Conservation (phyloP, 2,113 vertebrate species). For the Pedetes capensis region DNA sequence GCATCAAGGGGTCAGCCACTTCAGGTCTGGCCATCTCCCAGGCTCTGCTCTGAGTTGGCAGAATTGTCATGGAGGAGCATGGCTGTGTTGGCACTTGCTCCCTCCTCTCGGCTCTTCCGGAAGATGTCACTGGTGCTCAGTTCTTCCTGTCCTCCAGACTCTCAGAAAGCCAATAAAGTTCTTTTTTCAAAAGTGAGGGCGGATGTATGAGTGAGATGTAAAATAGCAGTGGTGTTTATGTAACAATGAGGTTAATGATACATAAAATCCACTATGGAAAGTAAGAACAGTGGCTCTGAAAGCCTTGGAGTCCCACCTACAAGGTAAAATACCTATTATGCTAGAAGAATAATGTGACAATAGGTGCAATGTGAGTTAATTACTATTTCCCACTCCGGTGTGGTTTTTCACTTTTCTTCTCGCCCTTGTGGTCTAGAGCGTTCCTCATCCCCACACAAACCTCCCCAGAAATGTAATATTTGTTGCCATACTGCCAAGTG, state of each 20-base stretch:
- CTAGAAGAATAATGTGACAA: not conserved
- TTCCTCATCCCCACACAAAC: constrained; percentile 22
- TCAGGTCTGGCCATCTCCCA: not conserved
- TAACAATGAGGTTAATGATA: constrained; percentile 46
- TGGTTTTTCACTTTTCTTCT: not conserved
- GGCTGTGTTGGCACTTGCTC: not conserved
- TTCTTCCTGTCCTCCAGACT: not conserved
- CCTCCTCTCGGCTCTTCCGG: not conserved
- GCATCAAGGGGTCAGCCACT: no score
- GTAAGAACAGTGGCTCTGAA: constrained; percentile 47
- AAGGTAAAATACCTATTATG: constrained; percentile 39
- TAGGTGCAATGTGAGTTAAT: not conserved
- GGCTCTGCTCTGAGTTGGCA: not conserved
- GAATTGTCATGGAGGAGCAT: not conserved
- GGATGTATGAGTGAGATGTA: not conserved
- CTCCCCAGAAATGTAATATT: not conserved
- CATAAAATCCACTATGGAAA: constrained; percentile 44
- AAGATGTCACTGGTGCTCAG: not conserved
- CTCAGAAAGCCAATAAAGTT: not conserved
- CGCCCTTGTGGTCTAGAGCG: not conserved
- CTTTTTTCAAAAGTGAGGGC: not conserved
- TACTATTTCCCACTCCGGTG: not conserved
- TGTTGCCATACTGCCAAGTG: not conserved
- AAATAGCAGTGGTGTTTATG: not conserved
- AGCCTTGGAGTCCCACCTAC: not conserved